These are phyloP conservation scores for Agonopterix heracliana DNA, from an alignment of 2,888 invertebrate genomes.

Conservation along the genomic window DNA sequence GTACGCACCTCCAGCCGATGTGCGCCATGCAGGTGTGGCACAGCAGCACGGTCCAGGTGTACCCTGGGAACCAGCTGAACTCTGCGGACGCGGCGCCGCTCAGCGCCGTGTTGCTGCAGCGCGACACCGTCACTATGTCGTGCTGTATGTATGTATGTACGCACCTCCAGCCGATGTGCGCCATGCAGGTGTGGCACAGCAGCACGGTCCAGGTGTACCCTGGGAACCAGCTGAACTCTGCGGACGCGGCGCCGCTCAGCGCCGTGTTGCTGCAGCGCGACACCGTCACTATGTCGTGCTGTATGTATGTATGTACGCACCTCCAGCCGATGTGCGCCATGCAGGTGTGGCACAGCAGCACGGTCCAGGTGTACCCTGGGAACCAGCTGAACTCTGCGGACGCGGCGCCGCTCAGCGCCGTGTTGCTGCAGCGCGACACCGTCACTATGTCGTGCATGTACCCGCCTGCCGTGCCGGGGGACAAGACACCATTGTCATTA, in stretches of 20 bases:
- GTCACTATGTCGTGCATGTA: conserved; percentile 68
- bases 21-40: conserved; percentile 50
- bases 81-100: conserved; percentile 44
- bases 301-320: conserved; percentile 13
- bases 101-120: conserved; percentile 27
- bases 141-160: conserved; percentile 40
- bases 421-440: conserved; percentile 36
- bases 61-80: conserved; percentile 72
- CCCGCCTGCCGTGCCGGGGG: conserved; percentile 41
- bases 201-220: conserved; percentile 64
- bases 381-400: conserved; percentile 65
- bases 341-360: conserved; percentile 49
- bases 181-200: conserved; percentile 42
- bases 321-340: conserved; percentile 58
- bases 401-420: conserved; percentile 35
- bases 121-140: conserved; percentile 61
- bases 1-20: conserved; percentile 51
- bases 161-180: conserved; percentile 60
- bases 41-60: conserved; percentile 55
- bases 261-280: conserved; percentile 28
- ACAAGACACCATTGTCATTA: too few species aligned
- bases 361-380: conserved; percentile 67
- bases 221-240: conserved; percentile 69
- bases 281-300: conserved; percentile 67
- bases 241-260: conserved; percentile 38